Conservation (phyloP, 1,140 invertebrate species). For the Neodiprion fabricii region DNA sequence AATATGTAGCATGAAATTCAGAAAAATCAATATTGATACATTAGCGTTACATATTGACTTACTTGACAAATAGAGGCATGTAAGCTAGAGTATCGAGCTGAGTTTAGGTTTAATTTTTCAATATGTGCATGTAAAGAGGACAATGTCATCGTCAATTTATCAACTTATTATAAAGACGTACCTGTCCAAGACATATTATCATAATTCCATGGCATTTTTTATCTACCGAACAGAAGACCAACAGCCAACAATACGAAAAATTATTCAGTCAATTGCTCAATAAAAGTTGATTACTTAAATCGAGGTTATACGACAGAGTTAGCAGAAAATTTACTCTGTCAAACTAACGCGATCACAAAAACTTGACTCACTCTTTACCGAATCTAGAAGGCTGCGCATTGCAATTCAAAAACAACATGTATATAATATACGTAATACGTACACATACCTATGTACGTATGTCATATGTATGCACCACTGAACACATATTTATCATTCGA, state of each 20-base stretch:
- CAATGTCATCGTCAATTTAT: slow-evolving; percentile 1
- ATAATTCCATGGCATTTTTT: slow-evolving; percentile 59
- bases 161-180: slow-evolving; percentile 35
- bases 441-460: too few species aligned
- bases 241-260: slow-evolving; percentile 17
- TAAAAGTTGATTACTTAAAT: slow-evolving; percentile 32
- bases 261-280: slow-evolving; percentile 25
- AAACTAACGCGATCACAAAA: slow-evolving; percentile 25
- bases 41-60: slow-evolving; percentile 15
- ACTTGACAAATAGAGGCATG: not conserved
- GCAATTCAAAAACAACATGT: not conserved
- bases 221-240: slow-evolving; percentile 18
- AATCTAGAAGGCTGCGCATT: slow-evolving; percentile 26
- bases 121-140: slow-evolving; percentile 38
- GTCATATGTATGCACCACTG: slow-evolving; percentile 6
- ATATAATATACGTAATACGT: not conserved
- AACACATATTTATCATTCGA: slow-evolving; percentile 8
- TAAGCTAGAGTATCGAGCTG: not conserved
- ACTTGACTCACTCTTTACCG: slow-evolving; percentile 2
- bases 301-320: slow-evolving; percentile 30
- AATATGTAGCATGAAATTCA: slow-evolving; percentile 30
- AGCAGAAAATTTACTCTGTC: slow-evolving; percentile 17
- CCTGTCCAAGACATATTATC: slow-evolving; percentile 62
- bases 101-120: slow-evolving; percentile 28
- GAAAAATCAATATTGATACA: slow-evolving; percentile 33